A percentile compares a stretch with the other conserved stretches of the same genome.
Conservation (phyloP, 2,113 vertebrate species). For the Rhineura floridana region DNA sequence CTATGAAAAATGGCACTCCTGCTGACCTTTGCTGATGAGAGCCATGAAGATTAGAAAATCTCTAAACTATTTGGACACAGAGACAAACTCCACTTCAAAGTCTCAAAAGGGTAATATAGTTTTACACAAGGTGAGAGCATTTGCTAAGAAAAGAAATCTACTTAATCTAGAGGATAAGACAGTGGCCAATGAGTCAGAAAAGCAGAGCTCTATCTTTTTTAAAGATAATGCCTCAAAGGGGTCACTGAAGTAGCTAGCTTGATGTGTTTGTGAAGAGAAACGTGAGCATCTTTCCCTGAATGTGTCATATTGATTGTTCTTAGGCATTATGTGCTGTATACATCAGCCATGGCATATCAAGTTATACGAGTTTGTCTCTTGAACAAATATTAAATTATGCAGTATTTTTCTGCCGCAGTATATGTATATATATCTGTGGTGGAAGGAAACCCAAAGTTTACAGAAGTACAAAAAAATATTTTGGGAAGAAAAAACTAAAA, state of each 20-base stretch:
- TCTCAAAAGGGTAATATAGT: conserved; percentile 34
- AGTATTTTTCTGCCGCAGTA: not conserved
- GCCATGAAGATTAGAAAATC: conserved; percentile 46
- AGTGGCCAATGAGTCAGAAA: conserved; percentile 26
- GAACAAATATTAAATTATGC: not conserved
- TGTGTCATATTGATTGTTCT: not conserved
- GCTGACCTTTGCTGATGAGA: conserved; percentile 64
- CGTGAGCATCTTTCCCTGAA: not conserved
- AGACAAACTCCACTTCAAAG: conserved; percentile 56
- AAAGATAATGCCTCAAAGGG: not conserved
- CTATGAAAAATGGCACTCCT: conserved; percentile 63
- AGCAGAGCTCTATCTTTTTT: conserved; percentile 16
- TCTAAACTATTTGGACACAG: conserved; percentile 51
- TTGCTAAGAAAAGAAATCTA: conserved; percentile 26
- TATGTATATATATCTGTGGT: not conserved
- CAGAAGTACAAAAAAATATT: not conserved
- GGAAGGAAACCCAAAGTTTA: not conserved
- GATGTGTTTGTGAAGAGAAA: not conserved
- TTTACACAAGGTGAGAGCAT: conserved; percentile 33
- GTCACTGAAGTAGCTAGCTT: not conserved
- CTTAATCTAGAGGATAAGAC: conserved; percentile 13
- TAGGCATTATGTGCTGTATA: not conserved
- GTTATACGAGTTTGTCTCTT: not conserved
- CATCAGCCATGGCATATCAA: not conserved
- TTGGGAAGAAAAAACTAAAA: not conserved